These are phyloP conservation scores for Orbicella faveolata DNA, from an alignment of 64 coral and sea anemone genomes.

Conservation along the genomic window DNA sequence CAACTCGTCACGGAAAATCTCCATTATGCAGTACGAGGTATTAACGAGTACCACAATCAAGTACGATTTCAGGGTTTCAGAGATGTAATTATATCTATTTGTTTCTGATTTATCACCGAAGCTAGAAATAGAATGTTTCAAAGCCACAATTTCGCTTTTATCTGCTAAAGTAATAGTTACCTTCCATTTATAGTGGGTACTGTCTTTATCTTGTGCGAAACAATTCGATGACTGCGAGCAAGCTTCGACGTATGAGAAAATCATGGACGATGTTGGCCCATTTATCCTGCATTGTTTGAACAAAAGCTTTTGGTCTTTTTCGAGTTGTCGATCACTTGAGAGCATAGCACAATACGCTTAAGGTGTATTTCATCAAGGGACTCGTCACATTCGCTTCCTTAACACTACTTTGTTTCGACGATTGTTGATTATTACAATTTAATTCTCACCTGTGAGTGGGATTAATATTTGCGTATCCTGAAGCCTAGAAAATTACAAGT, in stretches of 20 bases:
- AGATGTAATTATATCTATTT: too few relatives aligned
- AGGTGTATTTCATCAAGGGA: background rate
- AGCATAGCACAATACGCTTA: background rate
- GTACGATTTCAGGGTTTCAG: too few relatives aligned
- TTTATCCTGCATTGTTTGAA: background rate
- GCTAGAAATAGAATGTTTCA: too few relatives aligned
- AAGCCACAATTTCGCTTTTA: too few relatives aligned
- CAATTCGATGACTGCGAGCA: background rate
- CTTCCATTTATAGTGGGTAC: too few relatives aligned
- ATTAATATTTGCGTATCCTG: background rate
- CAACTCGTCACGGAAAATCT: too few relatives aligned
- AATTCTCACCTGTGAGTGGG: background rate
- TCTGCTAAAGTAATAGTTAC: background rate
- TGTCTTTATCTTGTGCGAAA: background rate
- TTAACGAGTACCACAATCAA: too few relatives aligned
- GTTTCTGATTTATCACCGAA: too few relatives aligned
- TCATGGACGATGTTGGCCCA: background rate
- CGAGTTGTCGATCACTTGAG: background rate
- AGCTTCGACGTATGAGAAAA: background rate
- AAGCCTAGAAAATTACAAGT: background rate
- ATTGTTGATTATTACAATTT: background rate
- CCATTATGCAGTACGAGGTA: too few relatives aligned
- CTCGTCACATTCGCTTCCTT: background rate
- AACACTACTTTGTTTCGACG: background rate
- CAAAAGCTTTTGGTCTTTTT: background rate